These are phyloP conservation scores for Ctenodactylus gundi DNA, from an alignment of 2,113 vertebrate species.

Conservation along the genomic window DNA sequence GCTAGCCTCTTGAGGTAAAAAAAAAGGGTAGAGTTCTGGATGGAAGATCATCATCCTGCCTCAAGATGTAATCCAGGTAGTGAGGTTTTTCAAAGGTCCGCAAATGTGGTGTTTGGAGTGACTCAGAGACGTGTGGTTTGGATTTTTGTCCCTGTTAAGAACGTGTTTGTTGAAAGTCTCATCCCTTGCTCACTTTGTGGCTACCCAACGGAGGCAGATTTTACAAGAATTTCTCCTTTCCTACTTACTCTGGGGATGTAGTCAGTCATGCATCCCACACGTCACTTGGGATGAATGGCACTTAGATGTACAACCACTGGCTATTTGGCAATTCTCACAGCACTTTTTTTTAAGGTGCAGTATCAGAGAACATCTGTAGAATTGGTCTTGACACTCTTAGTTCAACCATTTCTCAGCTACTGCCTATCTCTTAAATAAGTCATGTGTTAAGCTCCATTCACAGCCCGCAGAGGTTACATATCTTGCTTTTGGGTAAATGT, in stretches of 20 bases:
- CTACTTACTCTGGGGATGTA: neutral
- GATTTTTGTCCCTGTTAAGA: neutral
- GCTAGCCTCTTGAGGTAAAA: neutral
- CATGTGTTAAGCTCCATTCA: conserved; percentile 43
- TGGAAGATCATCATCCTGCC: neutral
- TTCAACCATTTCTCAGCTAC: conserved; percentile 19
- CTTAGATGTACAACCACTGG: neutral
- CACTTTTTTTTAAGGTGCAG: too few relatives aligned
- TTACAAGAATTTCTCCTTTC: conserved; percentile 21
- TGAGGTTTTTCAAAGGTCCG: neutral
- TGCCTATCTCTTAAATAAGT: conserved; percentile 60
- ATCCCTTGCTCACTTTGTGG: neutral
- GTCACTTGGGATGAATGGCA: conserved; percentile 28
- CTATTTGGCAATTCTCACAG: neutral
- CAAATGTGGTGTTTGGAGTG: neutral
- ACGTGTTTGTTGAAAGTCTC: neutral
- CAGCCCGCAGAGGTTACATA: conserved; percentile 40
- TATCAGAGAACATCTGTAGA: conserved; percentile 55
- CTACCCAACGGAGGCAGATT: neutral
- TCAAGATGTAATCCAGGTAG: neutral
- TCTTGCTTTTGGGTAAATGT: conserved; percentile 48
- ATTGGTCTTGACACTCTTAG: conserved; percentile 43
- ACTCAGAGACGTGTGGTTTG: neutral
- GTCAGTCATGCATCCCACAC: conserved; percentile 3
- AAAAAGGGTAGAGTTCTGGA: neutral